Evolutionary conservation across 2,113 vertebrate genomes (phyloP).

Genomic region (Prunella himalayana): DNA sequence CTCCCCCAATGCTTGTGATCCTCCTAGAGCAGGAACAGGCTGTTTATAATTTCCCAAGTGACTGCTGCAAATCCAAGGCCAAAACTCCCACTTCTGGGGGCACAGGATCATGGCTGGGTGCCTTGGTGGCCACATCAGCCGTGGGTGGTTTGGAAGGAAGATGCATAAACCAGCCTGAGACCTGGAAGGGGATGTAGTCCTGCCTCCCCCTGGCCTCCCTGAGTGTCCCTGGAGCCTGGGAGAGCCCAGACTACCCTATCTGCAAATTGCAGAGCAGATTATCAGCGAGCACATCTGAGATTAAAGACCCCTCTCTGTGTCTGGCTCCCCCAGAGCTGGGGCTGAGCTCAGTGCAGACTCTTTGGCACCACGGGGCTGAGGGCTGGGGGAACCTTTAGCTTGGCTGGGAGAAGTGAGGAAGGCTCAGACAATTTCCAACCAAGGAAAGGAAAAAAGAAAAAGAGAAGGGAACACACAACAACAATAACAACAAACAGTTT

Average conservation of each 20-base stretch:
- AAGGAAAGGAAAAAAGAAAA: neutral
- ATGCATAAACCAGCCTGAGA: neutral
- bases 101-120: neutral
- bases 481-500: neutral
- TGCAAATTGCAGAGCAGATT: conserved; percentile 37
- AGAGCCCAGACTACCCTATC: neutral
- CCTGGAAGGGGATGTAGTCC: neutral
- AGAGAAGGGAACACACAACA: neutral
- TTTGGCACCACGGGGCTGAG: conserved; percentile 33
- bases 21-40: neutral
- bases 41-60: neutral
- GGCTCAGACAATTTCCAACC: neutral
- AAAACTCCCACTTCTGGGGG: neutral
- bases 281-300: neutral
- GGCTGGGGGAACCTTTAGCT: neutral
- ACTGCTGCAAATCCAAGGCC: neutral
- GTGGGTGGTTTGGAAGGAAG: neutral
- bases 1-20: neutral
- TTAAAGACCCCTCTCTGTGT: conserved; percentile 36
- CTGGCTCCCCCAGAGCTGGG: neutral
- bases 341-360: conserved; percentile 33
- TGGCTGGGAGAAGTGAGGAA: neutral
- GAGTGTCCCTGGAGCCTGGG: neutral
- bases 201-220: neutral
- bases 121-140: neutral